Evolutionary conservation across 1,140 invertebrate species (phyloP), one percentile per base, ranked within the genome.

Genomic region (Drosophila serrata): DNA sequence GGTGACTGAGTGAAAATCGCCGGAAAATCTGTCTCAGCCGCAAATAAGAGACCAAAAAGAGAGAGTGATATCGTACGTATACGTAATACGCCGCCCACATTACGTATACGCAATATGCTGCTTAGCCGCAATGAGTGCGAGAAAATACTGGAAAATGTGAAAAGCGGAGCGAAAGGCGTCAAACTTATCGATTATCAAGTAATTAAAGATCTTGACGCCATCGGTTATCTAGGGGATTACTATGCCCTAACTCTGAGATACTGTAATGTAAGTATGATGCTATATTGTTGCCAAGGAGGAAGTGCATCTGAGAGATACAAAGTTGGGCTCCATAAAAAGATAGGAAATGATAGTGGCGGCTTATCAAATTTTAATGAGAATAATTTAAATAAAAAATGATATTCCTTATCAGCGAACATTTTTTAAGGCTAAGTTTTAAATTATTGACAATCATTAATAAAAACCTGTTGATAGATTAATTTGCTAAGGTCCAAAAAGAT

Each of bases 151-250:
- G 19, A 60, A 15, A 72, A 65, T 46, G 49, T 40, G 0, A 11
- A 49, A 3, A 27, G 31, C 1, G 27, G 58, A 31, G 13, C 15
- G n/a, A 17, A 51, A n/a, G 11, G 19, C 11, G 4, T 24, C 1
- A 31, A 78, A 8, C 67, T 90, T 11, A 8, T 79, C 17, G 61
- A 75, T 43, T 81, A 69, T 46, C 19, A 24, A 13, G 8, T 85
- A n/a, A 43, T 56, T 19, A 70, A 62, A 33, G 84, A 84, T 43
- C 51, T 24, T 0, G 69, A 58, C 22, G 78, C 84, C 1, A 56
- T 81, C 19, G 91, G 91, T 3, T 92, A 88, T 75, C 74, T 92
- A 8, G 91, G 91, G 24, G 87, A 92, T 58, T 92, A 92, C 69
- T 92, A 91, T 74, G 53, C 40, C 29, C 39, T 90, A 11, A 70